Evolutionary conservation across 92 coral and sea anemone species (phyloP).

Genomic region (Desmophyllum pertusum): DNA sequence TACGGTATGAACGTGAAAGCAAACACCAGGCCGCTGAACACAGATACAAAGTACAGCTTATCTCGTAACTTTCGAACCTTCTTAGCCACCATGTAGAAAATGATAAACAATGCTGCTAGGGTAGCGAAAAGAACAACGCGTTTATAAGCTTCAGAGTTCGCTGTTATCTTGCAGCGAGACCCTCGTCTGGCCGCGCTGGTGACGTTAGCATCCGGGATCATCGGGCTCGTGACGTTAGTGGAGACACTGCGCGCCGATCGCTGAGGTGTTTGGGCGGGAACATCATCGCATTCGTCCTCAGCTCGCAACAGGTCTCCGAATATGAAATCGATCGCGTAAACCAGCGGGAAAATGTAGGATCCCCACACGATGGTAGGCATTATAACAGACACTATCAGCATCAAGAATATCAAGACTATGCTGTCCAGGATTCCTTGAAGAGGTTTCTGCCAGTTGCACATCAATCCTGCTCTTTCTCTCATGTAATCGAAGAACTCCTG

Average conservation of each 20-base stretch:
- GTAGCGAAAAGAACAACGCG: constrained; percentile 17
- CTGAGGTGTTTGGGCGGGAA: background rate
- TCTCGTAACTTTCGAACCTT: background rate
- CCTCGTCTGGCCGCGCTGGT: background rate
- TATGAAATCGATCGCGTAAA: constrained; percentile 38
- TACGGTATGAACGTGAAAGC: constrained; percentile 54
- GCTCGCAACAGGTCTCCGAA: constrained; percentile 56
- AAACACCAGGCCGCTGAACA: constrained; percentile 21
- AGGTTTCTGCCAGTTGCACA: constrained; percentile 65
- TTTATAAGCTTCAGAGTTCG: constrained; percentile 20
- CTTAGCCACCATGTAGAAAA: constrained; percentile 28
- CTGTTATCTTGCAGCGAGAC: background rate
- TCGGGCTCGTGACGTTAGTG: background rate
- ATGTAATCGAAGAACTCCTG: constrained; percentile 58
- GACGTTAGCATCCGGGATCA: background rate
- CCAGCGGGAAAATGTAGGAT: constrained; percentile 59
- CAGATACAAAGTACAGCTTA: background rate
- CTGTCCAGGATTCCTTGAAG: constrained; percentile 43
- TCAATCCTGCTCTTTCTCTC: constrained; percentile 52
- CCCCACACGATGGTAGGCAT: constrained; percentile 59
- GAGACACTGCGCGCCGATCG: no score
- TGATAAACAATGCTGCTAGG: background rate
- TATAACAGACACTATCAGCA: constrained; percentile 38
- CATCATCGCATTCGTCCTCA: constrained; percentile 11
- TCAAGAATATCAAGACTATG: constrained; percentile 23